Evolutionary conservation across 1,140 invertebrate genomes (phyloP).

Genomic region (Calosoma granatense): DNA sequence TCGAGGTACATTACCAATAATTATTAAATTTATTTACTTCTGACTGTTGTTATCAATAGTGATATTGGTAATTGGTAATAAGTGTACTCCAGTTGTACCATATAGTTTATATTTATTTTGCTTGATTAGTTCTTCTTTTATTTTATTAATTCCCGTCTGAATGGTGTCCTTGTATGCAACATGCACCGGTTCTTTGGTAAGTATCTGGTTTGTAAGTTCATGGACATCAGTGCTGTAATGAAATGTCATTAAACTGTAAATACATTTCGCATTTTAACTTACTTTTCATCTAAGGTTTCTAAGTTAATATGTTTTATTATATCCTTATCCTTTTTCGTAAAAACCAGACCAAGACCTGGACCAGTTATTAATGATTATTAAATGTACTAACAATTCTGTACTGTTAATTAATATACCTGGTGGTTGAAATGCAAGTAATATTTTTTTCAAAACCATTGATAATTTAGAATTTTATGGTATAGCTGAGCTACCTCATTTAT

Average conservation of each 20-base stretch:
- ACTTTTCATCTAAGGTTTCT: background rate
- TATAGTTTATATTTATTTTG: slow-evolving; percentile 54
- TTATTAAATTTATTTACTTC: slow-evolving; percentile 40
- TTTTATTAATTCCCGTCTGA: slow-evolving; percentile 36
- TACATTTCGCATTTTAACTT: background rate
- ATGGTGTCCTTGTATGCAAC: slow-evolving; percentile 35
- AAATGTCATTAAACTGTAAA: slow-evolving; percentile 12
- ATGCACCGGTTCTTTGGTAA: slow-evolving; percentile 41
- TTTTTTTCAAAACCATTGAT: slow-evolving; percentile 3
- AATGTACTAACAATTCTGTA: background rate
- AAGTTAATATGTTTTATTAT: slow-evolving; percentile 1
- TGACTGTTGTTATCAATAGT: slow-evolving; percentile 59
- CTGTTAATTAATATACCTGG: background rate
- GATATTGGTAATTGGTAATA: slow-evolving; percentile 68
- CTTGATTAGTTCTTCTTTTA: slow-evolving; percentile 41
- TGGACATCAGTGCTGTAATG: slow-evolving; percentile 45
- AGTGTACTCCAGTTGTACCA: slow-evolving; percentile 61
- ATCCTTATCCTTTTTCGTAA: background rate
- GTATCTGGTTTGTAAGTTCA: slow-evolving; percentile 39
- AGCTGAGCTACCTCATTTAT: background rate
- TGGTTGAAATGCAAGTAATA: background rate
- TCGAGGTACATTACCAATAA: background rate
- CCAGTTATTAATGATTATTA: background rate
- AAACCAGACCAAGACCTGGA: background rate
- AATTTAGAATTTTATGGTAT: background rate